Evolutionary conservation across 2,113 vertebrate genomes (phyloP).

Genomic region (Symphodus melops): DNA sequence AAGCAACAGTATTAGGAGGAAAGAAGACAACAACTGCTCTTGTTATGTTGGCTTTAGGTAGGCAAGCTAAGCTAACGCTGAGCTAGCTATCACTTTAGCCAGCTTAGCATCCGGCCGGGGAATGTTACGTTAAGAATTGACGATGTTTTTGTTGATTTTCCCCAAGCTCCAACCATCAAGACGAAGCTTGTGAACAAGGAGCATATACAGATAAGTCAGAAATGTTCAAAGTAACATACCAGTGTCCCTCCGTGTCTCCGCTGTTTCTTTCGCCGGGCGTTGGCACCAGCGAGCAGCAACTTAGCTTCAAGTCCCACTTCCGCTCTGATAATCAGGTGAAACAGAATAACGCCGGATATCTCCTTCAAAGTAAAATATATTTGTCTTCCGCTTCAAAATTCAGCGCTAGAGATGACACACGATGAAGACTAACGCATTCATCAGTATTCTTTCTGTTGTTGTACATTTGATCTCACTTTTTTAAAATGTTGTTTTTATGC

Average conservation of each 20-base stretch:
- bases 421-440: no score
- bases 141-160: neutral
- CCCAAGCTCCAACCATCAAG: neutral
- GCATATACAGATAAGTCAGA: neutral
- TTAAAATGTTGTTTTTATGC: neutral
- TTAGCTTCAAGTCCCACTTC: conserved; percentile 29
- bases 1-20: neutral
- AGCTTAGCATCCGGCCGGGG: conserved; percentile 38
- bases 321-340: conserved; percentile 7
- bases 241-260: conserved; percentile 8
- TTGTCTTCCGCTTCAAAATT: rapidly evolving
- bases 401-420: no score
- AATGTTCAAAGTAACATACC: conserved; percentile 38
- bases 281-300: conserved; percentile 73
- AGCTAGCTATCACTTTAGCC: conserved; percentile 26
- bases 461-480: neutral
- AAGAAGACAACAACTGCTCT: neutral
- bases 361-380: conserved; percentile 33
- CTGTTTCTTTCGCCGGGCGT: conserved; percentile 72
- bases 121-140: conserved; percentile 22
- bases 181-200: neutral
- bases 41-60: conserved; percentile 4
- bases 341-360: neutral
- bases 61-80: conserved; percentile 33
- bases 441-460: no score